Evolutionary conservation across 2,888 invertebrate species (phyloP).

Genomic region (Apocheima hispidaria): DNA sequence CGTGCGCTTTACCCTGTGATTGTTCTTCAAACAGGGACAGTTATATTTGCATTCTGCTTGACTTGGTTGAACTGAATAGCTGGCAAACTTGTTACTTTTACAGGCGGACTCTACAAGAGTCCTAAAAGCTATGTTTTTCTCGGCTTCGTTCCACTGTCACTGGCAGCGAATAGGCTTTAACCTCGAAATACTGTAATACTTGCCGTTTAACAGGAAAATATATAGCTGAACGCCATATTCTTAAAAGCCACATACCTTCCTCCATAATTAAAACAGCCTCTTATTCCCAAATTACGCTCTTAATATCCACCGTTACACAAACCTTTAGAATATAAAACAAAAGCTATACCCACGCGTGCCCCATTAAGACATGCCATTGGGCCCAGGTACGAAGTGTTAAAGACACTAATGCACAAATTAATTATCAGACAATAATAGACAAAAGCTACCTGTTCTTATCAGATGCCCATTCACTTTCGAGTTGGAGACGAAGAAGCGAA

Average conservation of each 20-base stretch:
- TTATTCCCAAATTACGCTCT: conserved; percentile 20
- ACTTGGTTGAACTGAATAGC: too few species aligned
- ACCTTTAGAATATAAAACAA: conserved; percentile 48
- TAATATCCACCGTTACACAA: conserved; percentile 29
- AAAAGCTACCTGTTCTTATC: conserved; percentile 61
- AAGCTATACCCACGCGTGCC: conserved; percentile 45
- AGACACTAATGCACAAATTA: conserved; percentile 77
- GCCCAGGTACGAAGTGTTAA: conserved; percentile 55
- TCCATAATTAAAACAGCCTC: conserved; percentile 27
- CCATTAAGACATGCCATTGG: conserved; percentile 49
- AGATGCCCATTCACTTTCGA: conserved; percentile 62
- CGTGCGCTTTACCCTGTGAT: too few species aligned
- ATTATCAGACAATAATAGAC: conserved; percentile 73
- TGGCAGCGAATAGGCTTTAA: not conserved
- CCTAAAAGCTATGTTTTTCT: too few species aligned
- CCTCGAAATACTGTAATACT: not conserved
- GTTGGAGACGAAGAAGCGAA: conserved; percentile 50
- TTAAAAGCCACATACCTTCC: conserved; percentile 12
- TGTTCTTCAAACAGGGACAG: too few species aligned
- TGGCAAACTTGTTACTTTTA: too few species aligned
- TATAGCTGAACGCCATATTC: not conserved
- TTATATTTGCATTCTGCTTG: too few species aligned
- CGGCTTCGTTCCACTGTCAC: too few species aligned
- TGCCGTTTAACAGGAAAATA: conserved; percentile 6
- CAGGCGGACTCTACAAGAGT: too few species aligned